Conservation (phyloP, 2,888 invertebrate genomes). For the Acanthosepion esculentum region DNA sequence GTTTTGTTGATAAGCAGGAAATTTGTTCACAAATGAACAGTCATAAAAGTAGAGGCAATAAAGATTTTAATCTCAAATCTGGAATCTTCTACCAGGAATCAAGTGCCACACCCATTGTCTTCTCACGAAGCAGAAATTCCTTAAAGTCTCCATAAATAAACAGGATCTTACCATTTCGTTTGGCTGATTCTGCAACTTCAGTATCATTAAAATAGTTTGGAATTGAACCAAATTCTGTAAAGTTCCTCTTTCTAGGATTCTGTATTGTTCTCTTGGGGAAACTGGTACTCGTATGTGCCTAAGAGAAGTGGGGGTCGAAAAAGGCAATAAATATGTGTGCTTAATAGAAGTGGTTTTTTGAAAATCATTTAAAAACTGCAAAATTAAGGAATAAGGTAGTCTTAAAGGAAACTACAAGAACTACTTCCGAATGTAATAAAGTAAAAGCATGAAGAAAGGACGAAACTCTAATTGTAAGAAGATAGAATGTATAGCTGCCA, state of each 20-base stretch:
- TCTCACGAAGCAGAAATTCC: background rate
- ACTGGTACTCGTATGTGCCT: no score
- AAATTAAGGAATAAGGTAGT: no score
- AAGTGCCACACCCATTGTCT: background rate
- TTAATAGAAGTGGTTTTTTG: no score
- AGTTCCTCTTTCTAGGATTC: background rate
- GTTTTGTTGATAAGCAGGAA: background rate
- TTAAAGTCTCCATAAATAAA: background rate
- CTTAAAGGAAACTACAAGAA: no score
- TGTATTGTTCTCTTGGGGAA: background rate
- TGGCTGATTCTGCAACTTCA: background rate
- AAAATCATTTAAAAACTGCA: no score
- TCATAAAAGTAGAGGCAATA: background rate
- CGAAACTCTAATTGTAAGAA: no score
- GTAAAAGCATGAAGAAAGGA: no score
- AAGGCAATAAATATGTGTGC: no score
- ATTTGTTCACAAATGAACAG: background rate
- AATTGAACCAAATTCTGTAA: background rate
- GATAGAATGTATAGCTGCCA: no score
- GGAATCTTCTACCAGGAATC: background rate
- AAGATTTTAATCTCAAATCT: background rate
- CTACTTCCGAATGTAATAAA: no score
- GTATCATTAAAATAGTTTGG: background rate
- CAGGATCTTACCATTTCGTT: background rate
- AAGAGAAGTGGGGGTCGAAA: no score